A percentile compares a stretch with the other conserved stretches of the same genome.
Evolutionary conservation across 2,113 vertebrate species (phyloP).

Genomic region (Lagenorhynchus albirostris): DNA sequence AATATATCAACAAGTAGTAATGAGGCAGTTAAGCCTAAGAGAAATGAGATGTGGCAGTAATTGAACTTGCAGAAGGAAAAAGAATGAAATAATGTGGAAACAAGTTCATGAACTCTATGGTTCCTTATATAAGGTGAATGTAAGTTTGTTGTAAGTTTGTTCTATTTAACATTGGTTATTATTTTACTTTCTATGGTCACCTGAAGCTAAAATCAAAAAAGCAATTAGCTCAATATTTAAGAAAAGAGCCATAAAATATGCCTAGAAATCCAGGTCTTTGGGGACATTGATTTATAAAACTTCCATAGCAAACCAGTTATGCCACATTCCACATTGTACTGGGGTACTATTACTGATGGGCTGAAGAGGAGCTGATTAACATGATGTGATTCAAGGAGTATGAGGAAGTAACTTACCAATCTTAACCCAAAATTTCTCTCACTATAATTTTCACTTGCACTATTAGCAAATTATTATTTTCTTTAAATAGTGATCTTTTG

Average conservation of each 20-base stretch:
- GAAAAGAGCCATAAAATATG: background rate
- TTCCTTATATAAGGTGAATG: background rate
- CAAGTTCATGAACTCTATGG: slow-evolving; percentile 30
- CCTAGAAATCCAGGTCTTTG: background rate
- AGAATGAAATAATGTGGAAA: slow-evolving; percentile 25
- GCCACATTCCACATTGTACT: background rate
- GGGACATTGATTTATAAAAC: background rate
- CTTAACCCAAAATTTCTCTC: background rate
- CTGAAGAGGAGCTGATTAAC: background rate
- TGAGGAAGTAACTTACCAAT: background rate
- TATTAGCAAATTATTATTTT: slow-evolving; percentile 27
- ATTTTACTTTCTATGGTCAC: background rate
- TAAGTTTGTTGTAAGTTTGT: background rate
- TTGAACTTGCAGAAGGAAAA: background rate
- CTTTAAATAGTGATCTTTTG: background rate
- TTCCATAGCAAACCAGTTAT: background rate
- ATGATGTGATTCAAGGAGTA: background rate
- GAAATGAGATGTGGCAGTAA: slow-evolving; percentile 17
- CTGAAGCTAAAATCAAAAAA: background rate
- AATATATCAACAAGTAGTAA: slow-evolving; percentile 34
- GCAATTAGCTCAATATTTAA: background rate
- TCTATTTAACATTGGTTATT: background rate
- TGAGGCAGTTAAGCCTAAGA: slow-evolving; percentile 20
- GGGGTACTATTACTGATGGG: background rate
- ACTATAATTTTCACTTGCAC: background rate